Evolutionary conservation across 1,140 invertebrate genomes (phyloP).

Genomic region (Ylistrum balloti): DNA sequence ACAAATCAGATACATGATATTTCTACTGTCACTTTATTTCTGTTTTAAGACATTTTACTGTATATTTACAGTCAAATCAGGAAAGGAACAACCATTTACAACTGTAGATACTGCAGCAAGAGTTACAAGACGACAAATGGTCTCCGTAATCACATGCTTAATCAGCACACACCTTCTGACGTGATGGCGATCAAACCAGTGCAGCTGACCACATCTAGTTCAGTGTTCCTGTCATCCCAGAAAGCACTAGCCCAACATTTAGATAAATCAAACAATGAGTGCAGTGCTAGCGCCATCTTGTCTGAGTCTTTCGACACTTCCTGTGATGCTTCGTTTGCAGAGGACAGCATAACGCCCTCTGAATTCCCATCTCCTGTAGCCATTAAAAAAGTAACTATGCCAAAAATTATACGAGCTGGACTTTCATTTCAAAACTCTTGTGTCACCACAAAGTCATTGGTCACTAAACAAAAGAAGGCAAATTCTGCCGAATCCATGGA

Average conservation of each 20-base stretch:
- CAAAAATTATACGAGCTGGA: not conserved
- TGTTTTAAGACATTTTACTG: too few relatives aligned
- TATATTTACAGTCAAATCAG: constrained; percentile 81
- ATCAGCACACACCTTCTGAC: constrained; percentile 65
- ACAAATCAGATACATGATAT: too few relatives aligned
- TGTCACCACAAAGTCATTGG: not conserved
- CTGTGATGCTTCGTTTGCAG: not conserved
- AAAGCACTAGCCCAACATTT: constrained; percentile 25
- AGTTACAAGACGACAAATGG: constrained; percentile 91
- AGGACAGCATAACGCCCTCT: not conserved
- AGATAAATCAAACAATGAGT: constrained; percentile 7
- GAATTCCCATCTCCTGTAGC: not conserved
- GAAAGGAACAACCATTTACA: constrained; percentile 88
- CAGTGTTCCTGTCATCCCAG: not conserved
- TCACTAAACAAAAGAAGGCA: not conserved
- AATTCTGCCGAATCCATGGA: not conserved
- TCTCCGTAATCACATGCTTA: constrained; percentile 86
- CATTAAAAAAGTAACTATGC: not conserved
- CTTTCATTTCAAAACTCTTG: not conserved
- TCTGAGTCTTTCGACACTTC: constrained; percentile 13
- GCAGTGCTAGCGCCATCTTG: not conserved
- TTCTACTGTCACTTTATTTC: too few relatives aligned
- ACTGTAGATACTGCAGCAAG: constrained; percentile 90
- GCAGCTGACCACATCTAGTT: not conserved
- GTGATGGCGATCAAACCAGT: not conserved